Conservation (phyloP, 64 coral and sea anemone species). For the Catalaphyllia jardinei region DNA sequence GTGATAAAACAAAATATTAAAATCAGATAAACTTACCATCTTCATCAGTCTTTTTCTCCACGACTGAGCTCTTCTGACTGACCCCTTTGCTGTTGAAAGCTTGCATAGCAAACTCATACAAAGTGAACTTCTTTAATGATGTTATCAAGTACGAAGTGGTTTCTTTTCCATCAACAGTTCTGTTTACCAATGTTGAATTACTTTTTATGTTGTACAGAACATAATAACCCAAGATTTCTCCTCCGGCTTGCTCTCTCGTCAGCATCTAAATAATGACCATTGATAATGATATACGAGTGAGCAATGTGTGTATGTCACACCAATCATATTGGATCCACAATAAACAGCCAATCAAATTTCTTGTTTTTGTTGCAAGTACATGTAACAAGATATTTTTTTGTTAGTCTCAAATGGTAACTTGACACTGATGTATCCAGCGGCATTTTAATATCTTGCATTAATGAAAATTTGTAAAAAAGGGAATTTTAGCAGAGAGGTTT, state of each 20-base stretch:
- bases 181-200: neutral
- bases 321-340: too few relatives aligned
- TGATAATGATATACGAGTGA: too few relatives aligned
- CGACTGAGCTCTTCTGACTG: neutral
- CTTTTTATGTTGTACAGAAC: neutral
- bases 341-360: too few relatives aligned
- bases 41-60: neutral
- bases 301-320: too few relatives aligned
- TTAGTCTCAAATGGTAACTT: too few relatives aligned
- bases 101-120: neutral
- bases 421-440: too few relatives aligned
- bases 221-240: neutral
- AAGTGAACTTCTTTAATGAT: neutral
- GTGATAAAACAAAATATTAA: neutral
- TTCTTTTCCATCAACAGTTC: neutral
- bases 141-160: neutral
- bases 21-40: neutral
- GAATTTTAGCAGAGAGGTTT: too few relatives aligned
- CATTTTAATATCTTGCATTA: too few relatives aligned
- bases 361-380: too few relatives aligned
- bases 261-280: neutral
- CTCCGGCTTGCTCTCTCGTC: neutral
- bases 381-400: too few relatives aligned
- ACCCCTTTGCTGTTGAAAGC: neutral
- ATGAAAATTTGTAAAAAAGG: too few relatives aligned